phyloP scores from a whole-genome alignment of 2,797 vertebrate genomes.

The Sylvia borin region DNA sequence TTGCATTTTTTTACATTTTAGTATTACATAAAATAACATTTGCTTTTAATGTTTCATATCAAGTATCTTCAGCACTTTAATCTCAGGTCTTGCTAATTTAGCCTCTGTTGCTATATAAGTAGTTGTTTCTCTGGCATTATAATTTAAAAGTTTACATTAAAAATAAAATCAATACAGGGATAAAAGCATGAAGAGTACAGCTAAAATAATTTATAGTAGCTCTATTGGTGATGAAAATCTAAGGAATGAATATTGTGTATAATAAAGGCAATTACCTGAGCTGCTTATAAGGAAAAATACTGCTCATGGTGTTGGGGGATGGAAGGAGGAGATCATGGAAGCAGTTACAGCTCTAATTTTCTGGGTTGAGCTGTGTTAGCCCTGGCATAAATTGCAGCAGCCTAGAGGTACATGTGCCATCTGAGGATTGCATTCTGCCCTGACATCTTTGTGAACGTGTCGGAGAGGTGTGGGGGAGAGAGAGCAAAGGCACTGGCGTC shows the following conservation, averaged over 20 bases:
- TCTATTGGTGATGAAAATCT: slow-evolving; percentile 56
- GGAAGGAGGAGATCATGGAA: slow-evolving; percentile 36
- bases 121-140: slow-evolving; percentile 39
- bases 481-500: background rate
- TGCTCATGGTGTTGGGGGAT: slow-evolving; percentile 35
- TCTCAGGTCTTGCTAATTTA: slow-evolving; percentile 18
- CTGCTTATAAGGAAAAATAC: slow-evolving; percentile 36
- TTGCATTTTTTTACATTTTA: slow-evolving; percentile 29
- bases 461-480: background rate
- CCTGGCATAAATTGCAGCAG: slow-evolving; percentile 52
- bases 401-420: slow-evolving; percentile 50
- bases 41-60: slow-evolving; percentile 4
- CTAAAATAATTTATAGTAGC: slow-evolving; percentile 59
- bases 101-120: background rate
- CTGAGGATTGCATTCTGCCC: background rate
- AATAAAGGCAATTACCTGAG: slow-evolving; percentile 61
- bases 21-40: slow-evolving; percentile 1
- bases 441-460: background rate
- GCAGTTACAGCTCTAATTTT: slow-evolving; percentile 54
- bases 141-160: slow-evolving; percentile 69
- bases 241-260: slow-evolving; percentile 44
- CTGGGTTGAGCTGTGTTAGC: slow-evolving; percentile 36
- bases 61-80: slow-evolving; percentile 7
- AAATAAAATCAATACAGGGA: slow-evolving; percentile 60
- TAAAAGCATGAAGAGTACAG: slow-evolving; percentile 46